A percentile compares a stretch with the other conserved stretches of the same genome.
Evolutionary conservation across 2,113 vertebrate species (phyloP).

Genomic region (Tapirus terrestris): DNA sequence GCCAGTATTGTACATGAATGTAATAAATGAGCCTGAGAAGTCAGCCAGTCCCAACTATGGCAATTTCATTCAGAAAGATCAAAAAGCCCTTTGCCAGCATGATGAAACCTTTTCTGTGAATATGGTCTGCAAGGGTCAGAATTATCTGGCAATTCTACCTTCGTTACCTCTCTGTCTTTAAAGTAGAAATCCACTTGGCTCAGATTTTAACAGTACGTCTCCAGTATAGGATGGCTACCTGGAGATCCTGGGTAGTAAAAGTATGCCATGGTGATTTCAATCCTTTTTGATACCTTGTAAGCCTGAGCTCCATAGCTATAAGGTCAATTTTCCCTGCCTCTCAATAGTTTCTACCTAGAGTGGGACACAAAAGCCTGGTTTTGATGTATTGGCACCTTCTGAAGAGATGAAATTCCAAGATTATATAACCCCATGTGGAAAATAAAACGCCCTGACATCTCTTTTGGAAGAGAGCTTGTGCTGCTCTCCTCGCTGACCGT

Average conservation of each 20-base stretch:
- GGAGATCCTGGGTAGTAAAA: background rate
- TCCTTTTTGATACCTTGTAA: background rate
- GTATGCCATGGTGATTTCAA: background rate
- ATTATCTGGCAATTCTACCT: constrained; percentile 32
- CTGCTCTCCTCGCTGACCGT: background rate
- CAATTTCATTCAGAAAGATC: constrained; percentile 26
- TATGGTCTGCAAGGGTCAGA: constrained; percentile 5
- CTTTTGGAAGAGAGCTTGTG: constrained; percentile 23
- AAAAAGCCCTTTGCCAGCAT: constrained; percentile 41
- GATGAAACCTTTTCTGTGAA: constrained; percentile 31
- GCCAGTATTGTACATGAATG: background rate
- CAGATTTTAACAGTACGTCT: constrained; percentile 28
- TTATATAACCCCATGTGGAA: background rate
- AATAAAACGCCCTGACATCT: background rate
- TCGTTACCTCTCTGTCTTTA: constrained; percentile 53
- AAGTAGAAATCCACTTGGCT: constrained; percentile 49
- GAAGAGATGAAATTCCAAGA: constrained; percentile 55
- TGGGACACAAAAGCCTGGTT: constrained; percentile 26
- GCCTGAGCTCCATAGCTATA: background rate
- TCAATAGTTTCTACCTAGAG: background rate
- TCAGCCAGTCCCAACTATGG: background rate
- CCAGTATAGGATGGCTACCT: background rate
- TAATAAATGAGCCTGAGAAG: background rate
- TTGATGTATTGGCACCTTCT: constrained; percentile 6
- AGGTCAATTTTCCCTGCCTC: constrained; percentile 49